Evolutionary conservation across 1,140 invertebrate genomes (phyloP).

Genomic region (Drosophila albomicans): DNA sequence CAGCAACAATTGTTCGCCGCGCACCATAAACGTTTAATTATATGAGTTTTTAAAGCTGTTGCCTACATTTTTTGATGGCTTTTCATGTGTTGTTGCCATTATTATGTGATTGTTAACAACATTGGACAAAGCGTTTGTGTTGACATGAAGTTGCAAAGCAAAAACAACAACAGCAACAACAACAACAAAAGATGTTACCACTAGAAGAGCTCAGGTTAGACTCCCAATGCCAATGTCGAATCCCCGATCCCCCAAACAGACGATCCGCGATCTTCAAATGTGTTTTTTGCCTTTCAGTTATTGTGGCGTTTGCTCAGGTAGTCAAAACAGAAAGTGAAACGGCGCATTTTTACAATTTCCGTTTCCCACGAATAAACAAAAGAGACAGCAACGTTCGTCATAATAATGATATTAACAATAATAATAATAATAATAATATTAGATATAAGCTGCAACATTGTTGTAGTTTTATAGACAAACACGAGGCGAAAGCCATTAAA

Average conservation of each 20-base stretch:
- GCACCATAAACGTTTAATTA: constrained; percentile 61
- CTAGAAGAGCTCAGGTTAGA: background rate
- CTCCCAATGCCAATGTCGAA: constrained; percentile 18
- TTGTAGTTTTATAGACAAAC: constrained; percentile 11
- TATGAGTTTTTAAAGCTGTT: constrained; percentile 35
- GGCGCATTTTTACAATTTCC: constrained; percentile 61
- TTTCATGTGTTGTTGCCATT: constrained; percentile 7
- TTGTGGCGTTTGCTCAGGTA: background rate
- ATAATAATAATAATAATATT: constrained; percentile 30
- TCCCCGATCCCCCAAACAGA: background rate
- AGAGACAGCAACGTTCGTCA: constrained; percentile 38
- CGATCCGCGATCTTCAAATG: background rate
- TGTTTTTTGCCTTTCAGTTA: constrained; percentile 1
- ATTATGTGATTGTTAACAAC: constrained; percentile 29
- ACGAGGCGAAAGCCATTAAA: background rate
- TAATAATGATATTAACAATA: constrained; percentile 56
- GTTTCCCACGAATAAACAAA: constrained; percentile 73
- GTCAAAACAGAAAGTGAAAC: constrained; percentile 55
- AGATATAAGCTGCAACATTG: background rate
- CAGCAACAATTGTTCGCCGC: constrained; percentile 19
- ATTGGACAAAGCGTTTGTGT: constrained; percentile 11
- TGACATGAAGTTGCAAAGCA: constrained; percentile 8
- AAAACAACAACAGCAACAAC: background rate
- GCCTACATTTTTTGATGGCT: constrained; percentile 22
- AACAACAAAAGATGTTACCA: background rate